Percentiles rank a stretch among this genome's conserved stretches.
These are phyloP conservation scores for Marasmarcha lunaedactyla DNA, from an alignment of 2,888 invertebrate species.

Conservation along the genomic window DNA sequence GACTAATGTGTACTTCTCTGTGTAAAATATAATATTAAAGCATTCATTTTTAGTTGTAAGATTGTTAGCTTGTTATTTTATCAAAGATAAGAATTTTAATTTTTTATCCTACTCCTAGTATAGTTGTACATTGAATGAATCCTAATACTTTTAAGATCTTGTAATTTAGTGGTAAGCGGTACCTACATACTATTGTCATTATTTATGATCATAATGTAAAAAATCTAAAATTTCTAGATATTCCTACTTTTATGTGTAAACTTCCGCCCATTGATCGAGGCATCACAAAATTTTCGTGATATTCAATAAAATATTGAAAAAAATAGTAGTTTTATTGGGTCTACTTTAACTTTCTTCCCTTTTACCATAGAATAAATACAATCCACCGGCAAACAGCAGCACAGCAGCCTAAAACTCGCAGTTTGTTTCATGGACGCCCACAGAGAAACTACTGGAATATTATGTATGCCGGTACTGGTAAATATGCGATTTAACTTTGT, in stretches of 20 bases:
- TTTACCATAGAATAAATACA: no score
- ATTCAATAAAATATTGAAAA: constrained; percentile 15
- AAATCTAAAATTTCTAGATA: not conserved
- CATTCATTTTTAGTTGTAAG: no score
- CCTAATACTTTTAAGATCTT: constrained; percentile 54
- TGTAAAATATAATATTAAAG: no score
- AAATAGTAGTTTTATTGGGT: constrained; percentile 9
- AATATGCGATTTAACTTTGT: no score
- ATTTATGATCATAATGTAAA: constrained; percentile 24
- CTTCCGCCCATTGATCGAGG: constrained; percentile 15
- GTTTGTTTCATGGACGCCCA: no score
- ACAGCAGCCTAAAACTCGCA: no score
- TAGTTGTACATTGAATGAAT: constrained; percentile 56
- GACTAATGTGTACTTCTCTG: no score
- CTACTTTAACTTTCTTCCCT: constrained; percentile 2
- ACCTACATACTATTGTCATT: constrained; percentile 24
- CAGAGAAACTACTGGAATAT: no score
- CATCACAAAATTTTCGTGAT: constrained; percentile 30
- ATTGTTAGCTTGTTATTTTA: constrained; percentile 1
- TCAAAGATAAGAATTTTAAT: not conserved
- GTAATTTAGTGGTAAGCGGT: constrained; percentile 21
- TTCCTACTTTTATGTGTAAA: not conserved
- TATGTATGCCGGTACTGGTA: no score
- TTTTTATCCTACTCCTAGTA: constrained; percentile 15
- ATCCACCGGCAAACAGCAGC: no score